Conservation (phyloP, 1,140 invertebrate genomes). For the Halictus rubicundus region DNA sequence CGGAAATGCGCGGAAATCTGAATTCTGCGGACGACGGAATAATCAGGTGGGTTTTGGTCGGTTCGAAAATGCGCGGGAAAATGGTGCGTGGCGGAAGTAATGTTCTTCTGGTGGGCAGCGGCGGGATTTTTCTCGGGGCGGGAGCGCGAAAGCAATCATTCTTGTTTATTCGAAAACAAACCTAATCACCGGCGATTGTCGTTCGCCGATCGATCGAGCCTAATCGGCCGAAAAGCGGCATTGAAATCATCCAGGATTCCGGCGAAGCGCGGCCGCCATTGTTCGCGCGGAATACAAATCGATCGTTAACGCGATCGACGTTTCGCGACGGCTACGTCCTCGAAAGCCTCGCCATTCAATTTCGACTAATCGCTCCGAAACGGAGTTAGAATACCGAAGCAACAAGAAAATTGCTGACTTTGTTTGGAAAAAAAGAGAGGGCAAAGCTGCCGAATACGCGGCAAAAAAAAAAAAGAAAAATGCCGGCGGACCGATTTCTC, state of each 20-base stretch:
- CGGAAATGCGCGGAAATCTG: no score
- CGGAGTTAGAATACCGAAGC: not conserved
- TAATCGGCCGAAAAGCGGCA: slow-evolving; percentile 7
- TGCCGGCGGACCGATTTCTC: no score
- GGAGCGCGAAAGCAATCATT: not conserved
- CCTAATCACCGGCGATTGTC: slow-evolving; percentile 1
- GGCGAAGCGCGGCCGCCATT: not conserved
- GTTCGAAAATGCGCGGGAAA: no score
- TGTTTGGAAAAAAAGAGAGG: not conserved
- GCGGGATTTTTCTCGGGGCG: not conserved
- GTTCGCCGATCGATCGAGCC: not conserved
- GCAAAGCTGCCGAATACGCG: not conserved
- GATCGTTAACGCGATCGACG: slow-evolving; percentile 20
- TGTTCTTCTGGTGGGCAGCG: no score
- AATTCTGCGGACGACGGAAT: no score
- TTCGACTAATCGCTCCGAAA: slow-evolving; percentile 9
- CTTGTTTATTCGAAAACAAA: not conserved
- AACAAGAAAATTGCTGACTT: slow-evolving; percentile 9
- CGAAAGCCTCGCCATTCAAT: slow-evolving; percentile 14
- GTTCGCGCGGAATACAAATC: slow-evolving; percentile 17
- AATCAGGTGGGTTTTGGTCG: no score
- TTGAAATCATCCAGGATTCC: slow-evolving; percentile 12
- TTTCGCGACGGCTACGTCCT: not conserved
- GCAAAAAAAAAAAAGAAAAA: no score
- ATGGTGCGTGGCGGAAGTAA: no score